Base-by-base conservation (phyloP, 35 echinoderm and acorn worm species). In the Anneissia japonica region DNA sequence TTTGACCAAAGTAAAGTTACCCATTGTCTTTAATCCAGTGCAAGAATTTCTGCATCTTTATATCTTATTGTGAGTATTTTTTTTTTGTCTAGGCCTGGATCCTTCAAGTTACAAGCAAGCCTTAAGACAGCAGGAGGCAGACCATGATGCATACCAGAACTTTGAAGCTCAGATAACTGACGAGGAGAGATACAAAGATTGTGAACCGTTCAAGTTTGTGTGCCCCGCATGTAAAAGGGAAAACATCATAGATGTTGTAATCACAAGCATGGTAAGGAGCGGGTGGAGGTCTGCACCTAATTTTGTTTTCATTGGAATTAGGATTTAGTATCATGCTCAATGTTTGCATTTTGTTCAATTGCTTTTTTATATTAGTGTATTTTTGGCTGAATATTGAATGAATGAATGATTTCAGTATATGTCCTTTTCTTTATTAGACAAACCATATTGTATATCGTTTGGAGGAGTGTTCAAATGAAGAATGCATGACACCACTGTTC, bases 101-200 rank as follows among this genome's bases (percentile, higher is more conserved):
- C 86, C 96, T 28, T 88, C 96, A 2, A 92, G 96, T 75, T 99
- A 99, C 86, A 86, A 92, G 31, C 96, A 90, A 34, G 89, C 92
- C 13, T 35, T 94, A 37, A 89, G 87, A 55, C 92, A 93, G 31
- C 86, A 90, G 30, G 92, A 94, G 7, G 96, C 91, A 19, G 96
- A 99, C 32, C 75, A 88, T 26, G 95, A 99, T 21, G 92, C 96
- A 7, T 75, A 94, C 11, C 82, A 91, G 0, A 92, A 92, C n/a
- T 90, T 81, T 10, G 89, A 81, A 3, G 96, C 92, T 5, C 82
- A 88, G 29, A 83, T 94, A 43, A 90, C 90, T 12, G 96, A 99
- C 37, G 96, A 99, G 36, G 96, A 99, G 85, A 88, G 87, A 30
- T 99, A 91, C 84, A 99, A 97, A 78, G 89, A 99, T 85, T 89